Base-by-base conservation (phyloP, 1,140 invertebrate genomes). In the Orius insidiosus region DNA sequence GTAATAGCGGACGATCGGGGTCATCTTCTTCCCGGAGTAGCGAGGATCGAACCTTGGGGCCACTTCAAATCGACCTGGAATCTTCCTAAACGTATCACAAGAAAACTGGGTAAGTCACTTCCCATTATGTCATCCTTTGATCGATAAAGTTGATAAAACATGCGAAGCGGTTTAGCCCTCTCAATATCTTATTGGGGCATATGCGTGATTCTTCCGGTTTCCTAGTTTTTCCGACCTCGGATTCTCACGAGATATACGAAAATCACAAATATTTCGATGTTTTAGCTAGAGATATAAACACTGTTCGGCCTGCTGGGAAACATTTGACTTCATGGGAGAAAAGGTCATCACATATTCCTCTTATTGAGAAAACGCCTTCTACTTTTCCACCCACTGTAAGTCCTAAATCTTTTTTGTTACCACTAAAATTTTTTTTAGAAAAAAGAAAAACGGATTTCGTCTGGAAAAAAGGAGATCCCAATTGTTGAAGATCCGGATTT, bases 1-100 rank as follows among this genome's bases (percentile, higher is more conserved):
- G 56, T 66, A 45, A 64, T 71, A 30, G 57, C 66, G 2, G 63
- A 66, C 48, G 63, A 68, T 24, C 53, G 59, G 5, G 71, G 71
- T 18, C 70, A 71, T 55, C 57, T 73, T 45, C 56, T 72, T 49
- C 64, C 69, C 8, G 60, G 58, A 8, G 57, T 64, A 9, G 56
- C 57, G 40, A 58, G 57, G 46, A 58, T 60, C 1, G 58, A 60
- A 13, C 63, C 67, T 10, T 68, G 68, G 63, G 66, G 66, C 9
- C 54, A 60, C 10, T 71, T 60, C 52, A 53, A 60, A 3, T 59
- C 60, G 8, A 70, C 68, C 2, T 72, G 66, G 59, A 59, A 69
- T 31, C 56, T 70, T 24, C 70, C 71, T 0, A 61, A 62, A 32
- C 52, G 52, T 19, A 59, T 58, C n/a, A 55, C 57, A 2, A 52